Conservation (phyloP, 2,113 vertebrate species). For the Platysternon megacephalum region DNA sequence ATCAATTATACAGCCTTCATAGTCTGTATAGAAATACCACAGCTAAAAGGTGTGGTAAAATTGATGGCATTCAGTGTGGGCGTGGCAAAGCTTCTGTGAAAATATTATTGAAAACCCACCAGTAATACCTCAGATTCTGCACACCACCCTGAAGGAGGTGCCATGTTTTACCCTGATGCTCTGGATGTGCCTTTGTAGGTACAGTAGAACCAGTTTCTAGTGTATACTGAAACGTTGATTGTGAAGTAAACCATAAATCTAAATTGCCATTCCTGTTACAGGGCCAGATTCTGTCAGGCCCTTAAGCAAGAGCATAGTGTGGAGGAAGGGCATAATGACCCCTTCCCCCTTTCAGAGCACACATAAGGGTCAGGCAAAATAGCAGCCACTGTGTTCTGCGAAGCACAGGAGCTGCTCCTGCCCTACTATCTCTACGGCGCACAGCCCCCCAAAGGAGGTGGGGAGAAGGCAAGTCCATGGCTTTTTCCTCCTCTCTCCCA, state of each 20-base stretch:
- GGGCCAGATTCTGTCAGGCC: not conserved
- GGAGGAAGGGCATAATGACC: not conserved
- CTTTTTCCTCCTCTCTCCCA: not conserved
- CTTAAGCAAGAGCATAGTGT: not conserved
- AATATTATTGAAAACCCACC: not conserved
- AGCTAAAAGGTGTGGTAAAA: not conserved
- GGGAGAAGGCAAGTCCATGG: not conserved
- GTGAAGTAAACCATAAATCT: conserved; percentile 45
- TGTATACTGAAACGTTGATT: not conserved
- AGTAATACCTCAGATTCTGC: not conserved
- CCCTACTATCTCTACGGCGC: accelerated
- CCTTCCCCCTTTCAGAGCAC: not conserved
- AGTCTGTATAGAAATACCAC: not conserved
- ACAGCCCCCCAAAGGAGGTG: not conserved
- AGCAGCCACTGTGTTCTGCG: not conserved
- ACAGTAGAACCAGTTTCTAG: conserved; percentile 17
- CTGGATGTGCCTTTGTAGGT: not conserved
- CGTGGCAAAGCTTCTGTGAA: conserved; percentile 6
- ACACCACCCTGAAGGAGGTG: not conserved
- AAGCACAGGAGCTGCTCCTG: not conserved
- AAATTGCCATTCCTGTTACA: not conserved
- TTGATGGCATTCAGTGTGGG: not conserved
- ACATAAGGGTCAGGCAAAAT: not conserved
- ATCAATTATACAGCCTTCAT: conserved; percentile 15
- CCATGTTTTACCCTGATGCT: not conserved